A percentile compares a stretch with the other conserved stretches of the same genome.
Evolutionary conservation across 1,140 invertebrate genomes (phyloP).

Genomic region (Trialeurodes vaporariorum): DNA sequence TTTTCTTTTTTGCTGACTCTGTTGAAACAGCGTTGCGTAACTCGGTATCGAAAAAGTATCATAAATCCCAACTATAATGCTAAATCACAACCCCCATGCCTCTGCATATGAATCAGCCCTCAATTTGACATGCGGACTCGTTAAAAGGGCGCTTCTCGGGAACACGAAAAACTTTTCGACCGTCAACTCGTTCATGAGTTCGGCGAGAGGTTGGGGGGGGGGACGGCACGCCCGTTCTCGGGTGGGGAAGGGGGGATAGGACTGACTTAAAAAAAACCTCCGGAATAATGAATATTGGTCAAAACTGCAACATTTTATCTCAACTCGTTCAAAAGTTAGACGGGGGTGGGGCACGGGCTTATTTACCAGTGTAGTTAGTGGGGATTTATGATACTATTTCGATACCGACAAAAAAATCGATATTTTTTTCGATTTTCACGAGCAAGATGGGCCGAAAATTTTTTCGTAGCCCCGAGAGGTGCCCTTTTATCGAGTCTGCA

Average conservation of each 20-base stretch:
- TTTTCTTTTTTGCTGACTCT: too few relatives aligned
- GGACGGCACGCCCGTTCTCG: too few relatives aligned
- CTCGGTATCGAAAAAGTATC: too few relatives aligned
- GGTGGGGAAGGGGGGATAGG: constrained; percentile 32
- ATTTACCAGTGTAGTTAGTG: constrained; percentile 28
- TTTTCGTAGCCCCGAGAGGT: constrained; percentile 29
- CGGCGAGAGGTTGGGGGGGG: constrained; percentile 25
- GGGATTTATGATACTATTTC: constrained; percentile 23
- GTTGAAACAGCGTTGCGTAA: too few relatives aligned
- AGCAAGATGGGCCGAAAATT: constrained; percentile 29
- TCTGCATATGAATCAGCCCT: background rate
- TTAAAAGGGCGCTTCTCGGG: background rate
- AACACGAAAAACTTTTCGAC: background rate
- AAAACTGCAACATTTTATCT: too few relatives aligned
- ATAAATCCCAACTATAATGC: too few relatives aligned
- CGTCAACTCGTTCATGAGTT: constrained; percentile 29
- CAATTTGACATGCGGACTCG: constrained; percentile 1
- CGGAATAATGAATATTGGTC: too few relatives aligned
- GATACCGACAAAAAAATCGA: too few relatives aligned
- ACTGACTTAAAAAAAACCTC: constrained; percentile 31
- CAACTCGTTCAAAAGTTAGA: too few relatives aligned
- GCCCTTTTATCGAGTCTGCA: too few relatives aligned
- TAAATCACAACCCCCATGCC: constrained; percentile 4
- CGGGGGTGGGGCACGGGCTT: constrained; percentile 21
- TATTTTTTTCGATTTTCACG: too few relatives aligned